Conservation (phyloP, 2,888 invertebrate genomes). For the Cotesia congregata region DNA sequence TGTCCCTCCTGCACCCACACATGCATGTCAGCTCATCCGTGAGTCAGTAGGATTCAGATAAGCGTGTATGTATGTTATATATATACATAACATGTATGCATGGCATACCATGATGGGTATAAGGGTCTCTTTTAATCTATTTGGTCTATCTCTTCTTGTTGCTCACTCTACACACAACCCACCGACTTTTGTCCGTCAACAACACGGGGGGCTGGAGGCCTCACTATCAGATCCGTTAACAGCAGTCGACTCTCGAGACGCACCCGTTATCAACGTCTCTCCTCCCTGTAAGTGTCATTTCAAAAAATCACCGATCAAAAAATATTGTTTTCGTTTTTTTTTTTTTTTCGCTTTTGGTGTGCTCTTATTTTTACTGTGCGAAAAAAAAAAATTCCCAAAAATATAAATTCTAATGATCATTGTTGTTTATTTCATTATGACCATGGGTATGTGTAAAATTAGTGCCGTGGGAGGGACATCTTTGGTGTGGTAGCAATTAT, state of each 20-base stretch:
- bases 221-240: constrained; percentile 65
- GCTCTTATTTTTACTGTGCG: neutral
- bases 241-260: constrained; percentile 64
- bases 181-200: constrained; percentile 61
- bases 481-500: neutral
- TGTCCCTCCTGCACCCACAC: constrained; percentile 24
- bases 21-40: neutral
- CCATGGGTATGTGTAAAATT: neutral
- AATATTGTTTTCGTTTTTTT: neutral
- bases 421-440: neutral
- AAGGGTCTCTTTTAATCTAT: constrained; percentile 23
- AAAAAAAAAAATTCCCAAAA: neutral
- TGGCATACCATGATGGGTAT: neutral
- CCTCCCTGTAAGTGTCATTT: constrained; percentile 23
- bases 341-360: neutral
- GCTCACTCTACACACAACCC: constrained; percentile 16
- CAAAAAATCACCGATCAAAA: neutral
- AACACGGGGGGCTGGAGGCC: constrained; percentile 51
- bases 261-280: constrained; percentile 62
- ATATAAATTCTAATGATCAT: neutral
- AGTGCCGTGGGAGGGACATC: neutral
- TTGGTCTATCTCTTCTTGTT: constrained; percentile 18
- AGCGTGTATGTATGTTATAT: neutral
- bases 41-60: neutral
- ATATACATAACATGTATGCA: neutral